Evolutionary conservation across 2,888 invertebrate genomes (phyloP).

Genomic region (Diploptera punctata): DNA sequence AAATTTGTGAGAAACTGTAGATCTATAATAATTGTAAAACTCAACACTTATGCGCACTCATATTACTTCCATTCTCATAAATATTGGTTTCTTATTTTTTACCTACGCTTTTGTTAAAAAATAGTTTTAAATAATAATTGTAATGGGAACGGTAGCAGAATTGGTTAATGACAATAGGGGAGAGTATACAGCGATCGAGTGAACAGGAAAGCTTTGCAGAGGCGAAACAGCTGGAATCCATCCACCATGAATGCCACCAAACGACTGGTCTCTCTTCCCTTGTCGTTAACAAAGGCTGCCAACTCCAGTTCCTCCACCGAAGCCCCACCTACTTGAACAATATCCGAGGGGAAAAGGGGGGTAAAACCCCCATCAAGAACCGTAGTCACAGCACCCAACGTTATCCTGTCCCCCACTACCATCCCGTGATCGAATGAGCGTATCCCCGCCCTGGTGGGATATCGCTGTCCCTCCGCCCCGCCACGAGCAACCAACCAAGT

Average conservation of each 20-base stretch:
- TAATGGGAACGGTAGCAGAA: no score
- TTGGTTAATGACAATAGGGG: no score
- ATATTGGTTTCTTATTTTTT: no score
- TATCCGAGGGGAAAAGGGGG: background rate
- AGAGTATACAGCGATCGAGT: no score
- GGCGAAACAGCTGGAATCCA: background rate
- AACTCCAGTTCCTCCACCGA: conserved; percentile 29
- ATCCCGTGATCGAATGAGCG: background rate
- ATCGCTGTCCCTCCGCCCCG: conserved; percentile 6
- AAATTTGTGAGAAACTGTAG: no score
- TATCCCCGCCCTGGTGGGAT: conserved; percentile 8
- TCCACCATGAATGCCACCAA: background rate
- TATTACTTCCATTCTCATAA: no score
- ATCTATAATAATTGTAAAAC: no score
- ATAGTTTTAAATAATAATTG: no score
- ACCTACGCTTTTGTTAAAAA: no score
- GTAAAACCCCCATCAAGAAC: background rate
- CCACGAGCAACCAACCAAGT: conserved; percentile 21
- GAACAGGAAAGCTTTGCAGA: no score
- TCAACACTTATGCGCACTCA: no score
- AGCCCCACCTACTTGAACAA: background rate
- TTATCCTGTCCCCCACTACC: background rate
- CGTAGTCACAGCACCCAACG: background rate
- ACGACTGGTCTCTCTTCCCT: background rate
- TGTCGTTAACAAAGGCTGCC: background rate